Conservation (phyloP, 2,113 vertebrate species). For the Dicerorhinus sumatrensis region DNA sequence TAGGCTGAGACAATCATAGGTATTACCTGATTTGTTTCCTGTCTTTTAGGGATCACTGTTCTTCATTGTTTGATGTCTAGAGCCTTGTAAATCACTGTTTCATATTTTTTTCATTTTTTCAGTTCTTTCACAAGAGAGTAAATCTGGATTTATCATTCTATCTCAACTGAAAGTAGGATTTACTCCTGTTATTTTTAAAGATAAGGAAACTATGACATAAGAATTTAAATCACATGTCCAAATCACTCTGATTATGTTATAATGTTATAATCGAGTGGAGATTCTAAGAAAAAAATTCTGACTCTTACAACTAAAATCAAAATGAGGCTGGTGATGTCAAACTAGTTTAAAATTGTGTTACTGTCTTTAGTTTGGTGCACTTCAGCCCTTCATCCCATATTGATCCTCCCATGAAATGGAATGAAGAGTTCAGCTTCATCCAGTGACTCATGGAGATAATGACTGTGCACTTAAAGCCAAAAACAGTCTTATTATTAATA, state of each 20-base stretch:
- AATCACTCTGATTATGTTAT: neutral
- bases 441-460: neutral
- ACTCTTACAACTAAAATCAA: neutral
- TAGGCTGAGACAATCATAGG: neutral
- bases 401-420: neutral
- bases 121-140: neutral
- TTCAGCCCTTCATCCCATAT: neutral
- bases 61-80: neutral
- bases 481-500: neutral
- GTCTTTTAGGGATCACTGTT: neutral
- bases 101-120: neutral
- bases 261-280: neutral
- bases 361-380: neutral
- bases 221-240: neutral
- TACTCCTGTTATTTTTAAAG: neutral
- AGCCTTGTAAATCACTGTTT: neutral
- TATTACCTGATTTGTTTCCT: neutral
- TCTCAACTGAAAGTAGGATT: neutral
- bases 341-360: neutral
- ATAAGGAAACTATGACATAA: neutral
- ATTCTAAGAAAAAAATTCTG: neutral
- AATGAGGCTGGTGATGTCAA: neutral
- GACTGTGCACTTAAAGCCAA: neutral
- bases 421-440: neutral
- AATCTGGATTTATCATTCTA: neutral